Evolutionary conservation across 2,888 invertebrate genomes (phyloP), one percentile per base, ranked within the genome.

Genomic region (Drosophila barbarae): DNA sequence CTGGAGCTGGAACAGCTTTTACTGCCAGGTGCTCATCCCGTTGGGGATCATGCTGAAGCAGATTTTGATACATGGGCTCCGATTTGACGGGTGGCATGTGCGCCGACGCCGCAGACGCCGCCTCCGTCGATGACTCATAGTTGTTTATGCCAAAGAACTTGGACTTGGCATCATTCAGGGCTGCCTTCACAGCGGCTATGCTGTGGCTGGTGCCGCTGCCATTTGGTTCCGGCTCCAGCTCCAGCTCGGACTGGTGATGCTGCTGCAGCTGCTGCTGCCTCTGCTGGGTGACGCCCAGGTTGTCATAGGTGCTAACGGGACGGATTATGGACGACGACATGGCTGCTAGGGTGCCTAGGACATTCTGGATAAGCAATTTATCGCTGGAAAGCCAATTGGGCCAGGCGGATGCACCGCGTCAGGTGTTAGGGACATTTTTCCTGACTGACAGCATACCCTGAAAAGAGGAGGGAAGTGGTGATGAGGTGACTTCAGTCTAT

Each of bases 231-330:
- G 34, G n/a, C n/a, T 32, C 47, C 42, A 60, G 55, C 30, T 66
- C 71, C 56, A 60, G 71, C 21, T 59, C 59, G 8, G 15, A 32
- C 21, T 32, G 21, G 21, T 21, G 21, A 21, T 21, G 8, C 4
- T 46, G 46, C 2, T 41, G 54, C 12, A 55, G 52, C 28, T 55
- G 32, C 35, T 18, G 35, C 30, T 78, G 55, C 64, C 71, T 36
- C 75, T 69, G 51, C 56, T 61, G 57, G 32, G 46, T 10, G 36
- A 61, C 69, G 70, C 72, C 86, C 55, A 89, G 76, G 85, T 89
- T 89, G 73, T 89, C 89, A 72, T 89, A 89, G 73, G 87, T 87
- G 81, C 89, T 89, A 64, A 87, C 73, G 61, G 89, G 89, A 72
- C 89, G 87, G 55, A 85, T 84, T 61, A 74, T 77, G 65, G 78